phyloP scores from a whole-genome alignment of 2,888 invertebrate genomes.

The Andrena minutula region DNA sequence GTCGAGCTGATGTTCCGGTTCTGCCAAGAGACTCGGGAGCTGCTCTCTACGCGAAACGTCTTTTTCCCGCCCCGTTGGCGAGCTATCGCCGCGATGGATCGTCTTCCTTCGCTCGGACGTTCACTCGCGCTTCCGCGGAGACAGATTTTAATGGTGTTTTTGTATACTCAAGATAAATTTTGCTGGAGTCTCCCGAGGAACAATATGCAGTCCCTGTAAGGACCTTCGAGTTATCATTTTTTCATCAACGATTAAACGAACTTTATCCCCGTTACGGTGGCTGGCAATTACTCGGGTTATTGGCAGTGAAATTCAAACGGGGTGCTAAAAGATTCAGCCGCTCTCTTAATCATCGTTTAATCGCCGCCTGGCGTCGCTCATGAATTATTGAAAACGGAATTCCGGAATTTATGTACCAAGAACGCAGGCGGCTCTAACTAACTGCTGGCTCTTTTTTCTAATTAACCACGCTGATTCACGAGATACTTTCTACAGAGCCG shows the following conservation, averaged over 20 bases:
- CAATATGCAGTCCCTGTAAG: background rate
- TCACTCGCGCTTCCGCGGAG: constrained; percentile 55
- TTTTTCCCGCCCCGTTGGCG: background rate
- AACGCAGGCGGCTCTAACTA: background rate
- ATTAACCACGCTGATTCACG: background rate
- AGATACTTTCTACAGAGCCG: constrained; percentile 1
- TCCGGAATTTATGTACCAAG: constrained; percentile 18
- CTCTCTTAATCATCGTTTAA: constrained; percentile 31
- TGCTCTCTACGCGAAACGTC: constrained; percentile 13
- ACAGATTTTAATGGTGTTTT: constrained; percentile 27
- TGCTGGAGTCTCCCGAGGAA: background rate
- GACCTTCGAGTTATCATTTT: background rate
- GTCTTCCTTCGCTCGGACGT: constrained; percentile 72
- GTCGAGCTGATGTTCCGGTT: constrained; percentile 27
- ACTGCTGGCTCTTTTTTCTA: constrained; percentile 4
- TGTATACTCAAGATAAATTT: background rate
- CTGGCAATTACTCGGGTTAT: constrained; percentile 17
- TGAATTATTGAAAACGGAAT: constrained; percentile 38
- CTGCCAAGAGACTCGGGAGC: constrained; percentile 1
- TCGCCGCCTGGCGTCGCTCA: constrained; percentile 22
- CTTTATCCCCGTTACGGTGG: background rate
- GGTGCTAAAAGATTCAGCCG: constrained; percentile 25
- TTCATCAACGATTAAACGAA: background rate
- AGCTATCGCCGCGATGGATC: constrained; percentile 62
- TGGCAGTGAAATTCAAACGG: constrained; percentile 18